Evolutionary conservation across 2,888 invertebrate genomes (phyloP).

Genomic region (Schizotus pectinicornis): DNA sequence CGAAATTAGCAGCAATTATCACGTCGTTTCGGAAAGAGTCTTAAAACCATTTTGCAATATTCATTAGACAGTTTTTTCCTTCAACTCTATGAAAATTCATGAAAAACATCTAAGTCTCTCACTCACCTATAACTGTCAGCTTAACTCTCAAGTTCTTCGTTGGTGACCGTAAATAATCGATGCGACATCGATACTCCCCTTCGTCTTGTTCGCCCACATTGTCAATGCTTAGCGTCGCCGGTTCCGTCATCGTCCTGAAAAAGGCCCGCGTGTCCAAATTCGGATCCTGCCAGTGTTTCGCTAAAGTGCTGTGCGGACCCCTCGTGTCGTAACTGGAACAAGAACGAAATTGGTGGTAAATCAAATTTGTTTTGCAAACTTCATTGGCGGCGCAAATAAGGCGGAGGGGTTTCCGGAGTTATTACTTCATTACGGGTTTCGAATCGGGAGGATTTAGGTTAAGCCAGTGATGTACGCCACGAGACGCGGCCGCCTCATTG

Average conservation of each 20-base stretch:
- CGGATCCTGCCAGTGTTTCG: conserved; percentile 75
- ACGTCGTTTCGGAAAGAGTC: too few species aligned
- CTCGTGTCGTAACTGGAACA: conserved; percentile 74
- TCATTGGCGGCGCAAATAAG: conserved; percentile 18
- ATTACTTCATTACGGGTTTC: conserved; percentile 1
- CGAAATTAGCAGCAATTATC: too few species aligned
- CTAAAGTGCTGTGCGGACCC: conserved; percentile 62
- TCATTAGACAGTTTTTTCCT: conserved; percentile 7
- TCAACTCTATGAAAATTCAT: too few species aligned
- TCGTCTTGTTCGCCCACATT: conserved; percentile 71
- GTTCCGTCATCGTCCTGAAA: conserved; percentile 72
- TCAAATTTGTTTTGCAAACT: conserved; percentile 23
- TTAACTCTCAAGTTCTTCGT: conserved; percentile 77
- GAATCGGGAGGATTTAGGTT: too few species aligned
- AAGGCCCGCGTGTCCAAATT: conserved; percentile 71
- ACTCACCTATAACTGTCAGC: conserved; percentile 77
- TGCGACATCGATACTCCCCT: conserved; percentile 80
- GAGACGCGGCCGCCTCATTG: too few species aligned
- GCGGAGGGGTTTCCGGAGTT: conserved; percentile 13
- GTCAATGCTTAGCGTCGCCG: conserved; percentile 72
- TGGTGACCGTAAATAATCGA: conserved; percentile 81
- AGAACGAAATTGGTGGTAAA: conserved; percentile 27
- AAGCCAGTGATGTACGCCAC: too few species aligned
- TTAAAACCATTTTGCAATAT: conserved; percentile 2
- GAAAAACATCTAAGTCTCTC: background rate